A percentile compares a stretch with the other conserved stretches of the same genome.
Evolutionary conservation across 1,140 invertebrate species (phyloP).

Genomic region (Pogonomyrmex barbatus): DNA sequence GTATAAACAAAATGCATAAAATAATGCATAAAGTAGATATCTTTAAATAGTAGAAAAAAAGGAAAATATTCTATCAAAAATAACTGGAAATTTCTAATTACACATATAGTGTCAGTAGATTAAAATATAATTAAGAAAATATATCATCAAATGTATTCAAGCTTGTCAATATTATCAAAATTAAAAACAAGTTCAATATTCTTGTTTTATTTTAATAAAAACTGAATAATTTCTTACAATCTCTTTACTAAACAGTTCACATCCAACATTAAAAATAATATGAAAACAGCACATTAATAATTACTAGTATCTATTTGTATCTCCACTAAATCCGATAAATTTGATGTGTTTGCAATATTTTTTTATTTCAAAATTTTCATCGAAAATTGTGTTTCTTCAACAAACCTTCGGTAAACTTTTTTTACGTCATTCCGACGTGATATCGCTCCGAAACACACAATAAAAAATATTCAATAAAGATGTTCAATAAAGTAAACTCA

Average conservation of each 20-base stretch:
- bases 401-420: neutral
- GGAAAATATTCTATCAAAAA: neutral
- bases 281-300: neutral
- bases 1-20: no score
- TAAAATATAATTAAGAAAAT: neutral
- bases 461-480: neutral
- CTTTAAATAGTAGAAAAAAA: neutral
- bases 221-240: neutral
- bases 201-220: neutral
- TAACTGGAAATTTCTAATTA: neutral
- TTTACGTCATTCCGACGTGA: neutral
- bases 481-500: neutral
- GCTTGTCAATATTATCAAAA: neutral
- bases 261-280: neutral
- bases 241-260: neutral
- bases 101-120: neutral
- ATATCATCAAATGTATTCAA: neutral
- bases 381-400: neutral
- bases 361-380: slow-evolving; percentile 1
- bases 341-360: neutral
- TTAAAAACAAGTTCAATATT: neutral
- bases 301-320: neutral
- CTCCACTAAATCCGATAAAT: neutral
- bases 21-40: no score
- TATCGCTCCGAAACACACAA: neutral